Percentiles rank a stretch among this genome's conserved stretches.
Conservation (phyloP, 2,113 vertebrate genomes). For the Vidua macroura region DNA sequence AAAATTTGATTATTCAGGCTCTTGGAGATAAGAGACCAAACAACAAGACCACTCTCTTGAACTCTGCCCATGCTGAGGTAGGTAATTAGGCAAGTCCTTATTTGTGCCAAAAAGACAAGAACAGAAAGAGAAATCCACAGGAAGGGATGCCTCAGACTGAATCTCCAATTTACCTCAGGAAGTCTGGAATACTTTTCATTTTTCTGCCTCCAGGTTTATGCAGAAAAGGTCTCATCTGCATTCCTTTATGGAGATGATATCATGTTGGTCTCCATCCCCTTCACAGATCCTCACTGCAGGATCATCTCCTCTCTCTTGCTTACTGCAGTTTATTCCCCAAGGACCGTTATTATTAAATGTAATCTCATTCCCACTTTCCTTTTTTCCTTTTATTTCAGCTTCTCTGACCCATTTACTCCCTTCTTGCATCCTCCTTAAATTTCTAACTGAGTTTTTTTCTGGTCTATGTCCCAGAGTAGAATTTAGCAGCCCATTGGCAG, state of each 20-base stretch:
- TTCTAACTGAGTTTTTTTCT: background rate
- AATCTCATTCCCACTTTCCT: background rate
- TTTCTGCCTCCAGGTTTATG: background rate
- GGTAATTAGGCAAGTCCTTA: constrained; percentile 21
- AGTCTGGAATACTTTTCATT: background rate
- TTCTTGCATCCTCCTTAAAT: background rate
- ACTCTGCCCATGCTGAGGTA: background rate
- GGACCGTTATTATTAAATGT: background rate
- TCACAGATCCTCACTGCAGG: background rate
- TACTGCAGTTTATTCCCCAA: background rate
- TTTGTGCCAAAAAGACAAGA: constrained; percentile 15
- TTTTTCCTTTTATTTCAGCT: background rate
- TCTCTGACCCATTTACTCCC: background rate
- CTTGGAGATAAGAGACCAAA: background rate
- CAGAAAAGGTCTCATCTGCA: background rate
- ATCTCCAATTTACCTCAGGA: constrained; percentile 23
- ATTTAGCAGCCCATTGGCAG: background rate
- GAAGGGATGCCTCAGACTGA: background rate
- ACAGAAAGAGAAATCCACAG: background rate
- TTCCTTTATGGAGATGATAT: constrained; percentile 1
- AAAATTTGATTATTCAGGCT: background rate
- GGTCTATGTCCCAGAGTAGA: background rate
- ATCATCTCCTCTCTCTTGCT: background rate
- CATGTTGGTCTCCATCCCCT: background rate
- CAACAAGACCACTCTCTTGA: background rate